These are phyloP conservation scores for Oxycera nigricornis DNA, from an alignment of 2,888 invertebrate genomes.

Conservation along the genomic window DNA sequence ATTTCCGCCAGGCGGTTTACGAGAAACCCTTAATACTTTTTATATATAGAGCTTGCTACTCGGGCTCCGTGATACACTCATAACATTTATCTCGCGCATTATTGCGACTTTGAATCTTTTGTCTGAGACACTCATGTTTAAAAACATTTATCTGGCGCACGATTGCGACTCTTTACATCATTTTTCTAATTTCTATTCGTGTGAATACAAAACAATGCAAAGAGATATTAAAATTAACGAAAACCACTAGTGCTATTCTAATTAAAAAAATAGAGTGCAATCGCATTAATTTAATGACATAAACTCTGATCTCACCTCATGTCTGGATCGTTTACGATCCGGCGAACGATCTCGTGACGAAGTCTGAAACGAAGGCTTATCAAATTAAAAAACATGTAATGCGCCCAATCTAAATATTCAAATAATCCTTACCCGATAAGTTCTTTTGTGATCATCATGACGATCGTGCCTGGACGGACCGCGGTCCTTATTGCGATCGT, in stretches of 20 bases:
- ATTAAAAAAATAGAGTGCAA: background rate
- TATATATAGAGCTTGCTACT: constrained; percentile 5
- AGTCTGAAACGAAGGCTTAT: constrained; percentile 50
- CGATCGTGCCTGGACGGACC: constrained; percentile 55
- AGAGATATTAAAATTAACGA: constrained; percentile 34
- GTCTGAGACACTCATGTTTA: constrained; percentile 12
- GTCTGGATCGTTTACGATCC: constrained; percentile 59
- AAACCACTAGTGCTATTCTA: constrained; percentile 1
- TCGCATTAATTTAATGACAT: background rate
- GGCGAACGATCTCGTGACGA: constrained; percentile 58
- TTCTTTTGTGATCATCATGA: constrained; percentile 56
- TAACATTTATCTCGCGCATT: constrained; percentile 32
- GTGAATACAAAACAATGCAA: constrained; percentile 50
- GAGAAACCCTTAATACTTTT: constrained; percentile 30
- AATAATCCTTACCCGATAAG: constrained; percentile 56
- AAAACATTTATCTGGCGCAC: constrained; percentile 30
- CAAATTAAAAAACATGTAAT: background rate
- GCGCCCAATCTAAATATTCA: background rate
- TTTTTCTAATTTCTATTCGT: constrained; percentile 49
- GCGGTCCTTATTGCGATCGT: constrained; percentile 52
- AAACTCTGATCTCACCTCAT: constrained; percentile 56
- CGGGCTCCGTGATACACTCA: constrained; percentile 15
- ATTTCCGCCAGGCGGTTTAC: constrained; percentile 42
- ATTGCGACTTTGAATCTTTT: constrained; percentile 20
- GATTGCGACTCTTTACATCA: constrained; percentile 18